Base-by-base conservation (phyloP, 1,140 invertebrate genomes). In the Phocides pigmalion region DNA sequence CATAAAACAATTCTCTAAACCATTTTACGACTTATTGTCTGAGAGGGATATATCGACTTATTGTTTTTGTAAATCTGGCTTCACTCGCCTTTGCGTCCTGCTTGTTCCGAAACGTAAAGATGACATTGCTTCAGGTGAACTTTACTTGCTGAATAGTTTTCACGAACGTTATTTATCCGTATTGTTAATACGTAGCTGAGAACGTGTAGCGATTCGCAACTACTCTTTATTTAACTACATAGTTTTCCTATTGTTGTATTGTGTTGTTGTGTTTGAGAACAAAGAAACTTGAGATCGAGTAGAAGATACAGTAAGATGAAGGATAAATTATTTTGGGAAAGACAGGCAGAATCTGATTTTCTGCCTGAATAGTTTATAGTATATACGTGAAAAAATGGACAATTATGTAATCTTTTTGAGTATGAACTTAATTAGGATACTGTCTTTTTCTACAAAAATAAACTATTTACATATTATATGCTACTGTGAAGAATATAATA, bases 51-150 rank as follows among this genome's bases (percentile, higher is more conserved):
- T n/a, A n/a, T n/a, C n/a, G n/a, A n/a, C n/a, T n/a, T n/a, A n/a
- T n/a, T n/a, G n/a, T n/a, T n/a, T n/a, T n/a, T n/a, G n/a, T n/a
- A n/a, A n/a, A n/a, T n/a, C n/a, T 86, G 82, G 82, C 80, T 84
- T 63, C 74, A 73, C 73, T 70, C 73, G 70, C 53, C 64, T 68
- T 71, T 62, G 62, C 58, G 64, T 61, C 42, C 41, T 39, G 50
- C 9, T 12, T 25, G 32, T 1, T 37, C 11, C 32, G 32, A 32
- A 51, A 16, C 47, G 47, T 50, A 47, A 35, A 51, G 49, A 51
- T 51, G 32, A 37, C 49, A 51, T 39, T 53, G 32, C 47, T 50
- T 50, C 47, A 50, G 25, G 9, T 35, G 15, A 42, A 42, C 41
- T 32, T 50, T 50, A 16, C 22, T n/a, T 6, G 16, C 47, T 50